phyloP scores from a whole-genome alignment of 2,797 vertebrate genomes.

The Lepilemur septentrionalis region DNA sequence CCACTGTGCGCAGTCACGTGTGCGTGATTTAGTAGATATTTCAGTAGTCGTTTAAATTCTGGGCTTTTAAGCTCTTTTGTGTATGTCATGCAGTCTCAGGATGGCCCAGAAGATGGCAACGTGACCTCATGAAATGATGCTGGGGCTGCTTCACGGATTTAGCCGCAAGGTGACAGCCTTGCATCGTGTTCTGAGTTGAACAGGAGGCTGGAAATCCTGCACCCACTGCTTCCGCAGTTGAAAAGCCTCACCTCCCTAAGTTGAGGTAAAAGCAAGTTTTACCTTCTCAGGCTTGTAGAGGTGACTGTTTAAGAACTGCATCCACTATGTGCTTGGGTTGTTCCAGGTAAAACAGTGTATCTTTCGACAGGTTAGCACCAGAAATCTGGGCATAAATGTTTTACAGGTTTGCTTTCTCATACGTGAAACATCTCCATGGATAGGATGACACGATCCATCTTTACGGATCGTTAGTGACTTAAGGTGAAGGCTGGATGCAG shows the following conservation, averaged over 20 bases:
- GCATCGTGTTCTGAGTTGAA: neutral
- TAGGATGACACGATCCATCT: neutral
- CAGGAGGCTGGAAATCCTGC: accelerated
- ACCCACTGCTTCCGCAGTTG: accelerated
- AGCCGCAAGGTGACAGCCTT: neutral
- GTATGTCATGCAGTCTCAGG: neutral
- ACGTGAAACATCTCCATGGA: neutral
- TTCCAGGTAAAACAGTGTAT: neutral
- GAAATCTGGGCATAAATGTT: neutral
- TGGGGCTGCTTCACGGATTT: accelerated
- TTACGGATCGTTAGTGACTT: neutral
- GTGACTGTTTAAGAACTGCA: neutral
- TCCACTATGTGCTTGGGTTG: neutral
- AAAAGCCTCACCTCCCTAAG: neutral
- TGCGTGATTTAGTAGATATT: accelerated
- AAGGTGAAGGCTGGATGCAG: neutral
- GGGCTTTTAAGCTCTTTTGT: neutral
- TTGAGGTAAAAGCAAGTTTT: neutral
- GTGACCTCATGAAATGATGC: neutral
- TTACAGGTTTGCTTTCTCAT: neutral
- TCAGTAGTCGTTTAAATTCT: neutral
- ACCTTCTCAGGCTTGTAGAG: neutral
- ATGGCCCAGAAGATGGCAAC: constrained; percentile 80
- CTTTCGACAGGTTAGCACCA: neutral
- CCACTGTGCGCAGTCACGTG: no score